Evolutionary conservation across 1,140 invertebrate genomes (phyloP), one percentile per base, ranked within the genome.

Genomic region (Panagrolaimus sp.): DNA sequence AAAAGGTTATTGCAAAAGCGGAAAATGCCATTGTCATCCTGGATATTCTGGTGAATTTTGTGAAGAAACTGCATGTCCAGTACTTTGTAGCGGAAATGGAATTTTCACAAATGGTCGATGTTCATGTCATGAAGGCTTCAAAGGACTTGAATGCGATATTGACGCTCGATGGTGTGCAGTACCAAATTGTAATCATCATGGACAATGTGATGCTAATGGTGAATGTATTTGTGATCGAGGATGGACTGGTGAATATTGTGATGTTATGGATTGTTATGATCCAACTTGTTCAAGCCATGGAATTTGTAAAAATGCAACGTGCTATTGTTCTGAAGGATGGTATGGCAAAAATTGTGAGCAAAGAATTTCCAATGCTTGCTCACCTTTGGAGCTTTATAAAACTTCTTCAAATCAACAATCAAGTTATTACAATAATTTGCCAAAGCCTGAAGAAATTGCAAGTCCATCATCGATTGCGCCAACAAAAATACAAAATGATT

Each of bases 81-180:
- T 95, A 85, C 92, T 94, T 1, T 99, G 96, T 83, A 92, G 91
- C 0, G 90, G 90, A 11, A 92, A 98, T 81, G 96, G 96, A 14
- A 92, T 93, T 75, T 98, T 95, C 84, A 89, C 92, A 9, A 90
- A 92, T 72, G 96, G 96, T 1, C 87, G 89, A n/a, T 99, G 96
- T 84, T 89, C 93, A 43, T 99, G 96, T 84, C 96, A 96, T 83
- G 92, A 93, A 79, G 95, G 95, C 0, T 98, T 91, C 91, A 91
- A 92, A 83, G 95, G 95, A 0, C 79, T 86, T 0, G 92, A 95
- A 79, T 99, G 96, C 84, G 89, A 89, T 65, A 88, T 96, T 69
- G 91, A 91, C 42, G 89, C 91, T 71, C 88, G 89, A 71, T 92
- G 74, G 74, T 79, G 70, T 53, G 90, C 91, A 70, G 92, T 91